Evolutionary conservation across 2,113 vertebrate genomes (phyloP).

Genomic region (Psilopogon haemacephalus): DNA sequence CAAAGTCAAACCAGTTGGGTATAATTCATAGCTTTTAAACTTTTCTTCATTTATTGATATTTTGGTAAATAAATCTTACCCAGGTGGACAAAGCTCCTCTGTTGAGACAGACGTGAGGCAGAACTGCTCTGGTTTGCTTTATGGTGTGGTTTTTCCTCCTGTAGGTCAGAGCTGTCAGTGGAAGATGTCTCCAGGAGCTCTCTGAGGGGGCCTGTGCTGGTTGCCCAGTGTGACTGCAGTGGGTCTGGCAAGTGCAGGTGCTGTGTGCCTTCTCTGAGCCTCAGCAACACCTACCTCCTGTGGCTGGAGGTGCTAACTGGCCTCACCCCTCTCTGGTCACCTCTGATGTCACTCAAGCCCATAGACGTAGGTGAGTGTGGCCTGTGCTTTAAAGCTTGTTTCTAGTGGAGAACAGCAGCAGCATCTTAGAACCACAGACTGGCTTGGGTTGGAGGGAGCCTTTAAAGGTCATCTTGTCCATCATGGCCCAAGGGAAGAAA

Average conservation of each 20-base stretch:
- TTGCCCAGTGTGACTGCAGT: constrained; percentile 50
- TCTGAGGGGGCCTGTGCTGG: not conserved
- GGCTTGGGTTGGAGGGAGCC: not conserved
- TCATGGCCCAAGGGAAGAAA: not conserved
- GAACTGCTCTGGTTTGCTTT: not conserved
- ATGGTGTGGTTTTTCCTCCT: not conserved
- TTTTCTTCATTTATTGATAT: no score
- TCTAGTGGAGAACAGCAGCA: not conserved
- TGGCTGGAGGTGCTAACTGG: constrained; percentile 63
- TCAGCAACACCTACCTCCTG: constrained; percentile 65
- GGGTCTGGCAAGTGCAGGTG: constrained; percentile 68
- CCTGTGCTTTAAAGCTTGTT: not conserved
- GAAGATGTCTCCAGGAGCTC: constrained; percentile 17
- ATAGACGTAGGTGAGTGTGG: constrained; percentile 70
- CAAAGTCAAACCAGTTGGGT: not conserved
- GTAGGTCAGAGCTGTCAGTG: constrained; percentile 28
- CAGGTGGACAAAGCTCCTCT: not conserved
- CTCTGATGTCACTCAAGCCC: constrained; percentile 66
- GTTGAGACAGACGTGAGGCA: fast-evolving
- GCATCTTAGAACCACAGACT: not conserved
- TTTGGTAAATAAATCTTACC: not conserved
- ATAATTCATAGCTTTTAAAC: not conserved
- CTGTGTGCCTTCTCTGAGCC: constrained; percentile 43
- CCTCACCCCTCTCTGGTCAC: constrained; percentile 52
- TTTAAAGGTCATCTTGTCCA: not conserved